Evolutionary conservation across 2,888 invertebrate genomes (phyloP), one percentile per base, ranked within the genome.

Genomic region (Reticulitermes lucifugus): DNA sequence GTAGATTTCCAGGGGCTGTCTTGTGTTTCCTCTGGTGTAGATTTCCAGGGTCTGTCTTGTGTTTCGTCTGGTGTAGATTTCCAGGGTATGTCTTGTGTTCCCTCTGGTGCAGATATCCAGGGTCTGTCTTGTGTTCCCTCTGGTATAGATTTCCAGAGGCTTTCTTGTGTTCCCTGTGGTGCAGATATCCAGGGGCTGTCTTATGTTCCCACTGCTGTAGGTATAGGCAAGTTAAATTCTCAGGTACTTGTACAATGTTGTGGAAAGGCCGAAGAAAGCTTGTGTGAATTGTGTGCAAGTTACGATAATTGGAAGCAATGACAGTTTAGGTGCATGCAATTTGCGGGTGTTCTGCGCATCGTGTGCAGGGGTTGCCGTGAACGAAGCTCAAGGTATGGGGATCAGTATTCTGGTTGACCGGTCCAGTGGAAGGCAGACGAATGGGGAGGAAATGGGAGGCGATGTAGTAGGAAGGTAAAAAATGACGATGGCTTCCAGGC

Each of bases 341-440:
- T n/a, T 46, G 7, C 29, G 29, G 59, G 29, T 51, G 79, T 59
- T 59, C 46, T 79, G 59, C 55, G 10, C 35, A n/a, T 25, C 59
- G 59, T 35, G 79, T 51, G 46, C 46, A 51, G 51, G 79, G 51
- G 51, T 79, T 59, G 79, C 59, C 55, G 59, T 29, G 83, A 35
- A 35, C 18, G 83, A 60, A 12, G 29, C 29, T 0, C 14, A 18
- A n/a, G 82, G 71, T 41, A 43, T 41, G 84, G 79, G 83, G 59
- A 71, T 83, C 85, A 41, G 85, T 70, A 83, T 85, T 85, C 85
- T 83, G 65, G 83, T 71, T 85, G 85, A 85, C 85, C 85, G 83
- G 83, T 75, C 83, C 83, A 77, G 71, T 70, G 85, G 85, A 79
- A 83, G 79, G 83, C 35, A 71, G 83, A 51, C 73, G 82, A 41